Conservation (phyloP, 2,888 invertebrate genomes). For the Megaustenia siamemsis region DNA sequence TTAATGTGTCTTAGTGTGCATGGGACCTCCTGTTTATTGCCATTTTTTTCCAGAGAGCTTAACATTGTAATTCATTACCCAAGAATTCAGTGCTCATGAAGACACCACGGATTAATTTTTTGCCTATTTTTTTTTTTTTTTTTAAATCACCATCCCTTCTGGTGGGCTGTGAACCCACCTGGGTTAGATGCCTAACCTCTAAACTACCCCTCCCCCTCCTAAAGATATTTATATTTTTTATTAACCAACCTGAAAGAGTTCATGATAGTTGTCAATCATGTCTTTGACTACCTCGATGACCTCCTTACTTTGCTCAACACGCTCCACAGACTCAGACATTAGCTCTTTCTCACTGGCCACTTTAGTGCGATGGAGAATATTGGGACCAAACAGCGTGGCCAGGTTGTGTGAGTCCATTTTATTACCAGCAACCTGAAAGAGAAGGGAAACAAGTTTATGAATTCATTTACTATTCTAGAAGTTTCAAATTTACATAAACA, state of each 20-base stretch:
- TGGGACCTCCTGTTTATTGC: too few species aligned
- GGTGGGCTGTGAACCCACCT: too few species aligned
- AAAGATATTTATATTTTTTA: too few species aligned
- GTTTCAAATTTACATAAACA: background rate
- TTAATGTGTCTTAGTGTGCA: too few species aligned
- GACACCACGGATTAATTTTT: too few species aligned
- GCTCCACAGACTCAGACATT: slow-evolving; percentile 80
- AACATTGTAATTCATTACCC: too few species aligned
- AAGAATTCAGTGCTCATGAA: too few species aligned
- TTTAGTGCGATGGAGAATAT: slow-evolving; percentile 87
- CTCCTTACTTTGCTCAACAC: slow-evolving; percentile 89
- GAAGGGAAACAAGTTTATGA: background rate
- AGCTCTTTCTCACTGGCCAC: slow-evolving; percentile 71
- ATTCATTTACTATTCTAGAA: background rate
- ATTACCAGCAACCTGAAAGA: slow-evolving; percentile 87
- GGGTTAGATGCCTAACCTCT: too few species aligned
- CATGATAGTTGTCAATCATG: slow-evolving; percentile 87
- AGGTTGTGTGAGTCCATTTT: slow-evolving; percentile 96
- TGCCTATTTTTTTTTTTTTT: too few species aligned
- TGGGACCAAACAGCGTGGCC: slow-evolving; percentile 95
- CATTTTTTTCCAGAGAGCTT: too few species aligned
- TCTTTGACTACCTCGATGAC: slow-evolving; percentile 93
- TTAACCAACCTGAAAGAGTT: slow-evolving; percentile 84
- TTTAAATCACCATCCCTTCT: too few species aligned
- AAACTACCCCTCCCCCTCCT: too few species aligned